Evolutionary conservation across 2,797 vertebrate genomes (phyloP).

Genomic region (Echiichthys vipera): DNA sequence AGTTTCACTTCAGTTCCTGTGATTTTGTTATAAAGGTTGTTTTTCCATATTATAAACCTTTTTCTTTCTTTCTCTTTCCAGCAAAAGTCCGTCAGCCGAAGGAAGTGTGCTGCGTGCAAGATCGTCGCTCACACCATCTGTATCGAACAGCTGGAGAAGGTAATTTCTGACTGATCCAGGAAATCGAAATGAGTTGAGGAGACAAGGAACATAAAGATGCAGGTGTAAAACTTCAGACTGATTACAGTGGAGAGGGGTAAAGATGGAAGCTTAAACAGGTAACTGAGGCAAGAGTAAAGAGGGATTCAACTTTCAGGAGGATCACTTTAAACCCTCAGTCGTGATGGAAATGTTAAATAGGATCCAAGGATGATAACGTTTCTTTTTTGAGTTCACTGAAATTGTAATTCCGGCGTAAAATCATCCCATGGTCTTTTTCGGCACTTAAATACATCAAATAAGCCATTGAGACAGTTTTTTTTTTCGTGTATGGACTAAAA

Average conservation of each 20-base stretch:
- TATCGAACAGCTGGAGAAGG: conserved; percentile 95
- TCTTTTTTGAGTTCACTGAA: not conserved
- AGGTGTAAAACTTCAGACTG: not conserved
- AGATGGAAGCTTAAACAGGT: conserved; percentile 10
- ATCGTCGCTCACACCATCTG: conserved; percentile 94
- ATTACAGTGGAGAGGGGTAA: not conserved
- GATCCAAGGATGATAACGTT: not conserved
- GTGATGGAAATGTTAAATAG: not conserved
- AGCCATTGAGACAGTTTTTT: too few species aligned
- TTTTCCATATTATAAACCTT: not conserved
- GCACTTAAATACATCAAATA: too few species aligned
- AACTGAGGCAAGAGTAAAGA: not conserved
- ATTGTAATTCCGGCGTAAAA: too few species aligned
- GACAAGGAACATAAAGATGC: not conserved
- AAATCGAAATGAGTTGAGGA: not conserved
- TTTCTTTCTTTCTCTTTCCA: conserved; percentile 45
- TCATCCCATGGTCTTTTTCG: too few species aligned
- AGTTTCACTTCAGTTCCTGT: not conserved
- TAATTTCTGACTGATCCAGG: conserved; percentile 57
- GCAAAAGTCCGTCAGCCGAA: conserved; percentile 93
- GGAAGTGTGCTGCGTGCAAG: conserved; percentile 96
- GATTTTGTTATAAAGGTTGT: not conserved
- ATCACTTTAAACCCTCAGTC: conserved; percentile 23
- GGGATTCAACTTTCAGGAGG: conserved; percentile 1
- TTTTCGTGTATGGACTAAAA: too few species aligned